Evolutionary conservation across 2,888 invertebrate species (phyloP), one percentile per base, ranked within the genome.

Genomic region (Calameuta pallipes): DNA sequence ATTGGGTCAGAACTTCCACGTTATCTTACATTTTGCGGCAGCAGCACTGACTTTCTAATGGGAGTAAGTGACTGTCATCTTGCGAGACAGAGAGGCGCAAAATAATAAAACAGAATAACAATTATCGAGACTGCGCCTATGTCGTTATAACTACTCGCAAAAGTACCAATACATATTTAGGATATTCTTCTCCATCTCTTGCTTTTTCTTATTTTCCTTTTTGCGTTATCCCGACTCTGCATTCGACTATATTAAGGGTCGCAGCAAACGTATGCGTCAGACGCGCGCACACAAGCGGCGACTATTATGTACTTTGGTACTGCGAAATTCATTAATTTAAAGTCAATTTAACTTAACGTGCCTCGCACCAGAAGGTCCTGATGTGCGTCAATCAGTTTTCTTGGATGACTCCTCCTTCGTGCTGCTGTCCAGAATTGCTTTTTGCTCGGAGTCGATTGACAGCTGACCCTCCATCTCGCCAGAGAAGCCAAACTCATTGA

Each of bases 401-500:
- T 71, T 71, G 15, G 71, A 71, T 12, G 35, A 73, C 36, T 68
- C 41, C 23, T 75, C 74, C 78, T 81, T 82, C 37, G 75, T 70
- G 15, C 81, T 70, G 34, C 76, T 74, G 34, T 76, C 78, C 6
- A 80, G 76, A 23, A 56, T 2, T 6, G 76, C 76, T 74, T 74
- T 76, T 73, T 79, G 73, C 12, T 77, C 79, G 11, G 30, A 68
- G 15, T 82, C 80, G 23, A 74, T 81, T 36, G 69, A 31, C 15
- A 23, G 31, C 82, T 94, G 93, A 74, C 94, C 93, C 83, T 96
- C 95, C 96, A 97, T 97, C 91, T 98, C 98, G 70, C 96, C 98
- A 71, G 97, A 97, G 91, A 97, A 98, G n/a, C 99, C 99, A 93
- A 98, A 99, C 92, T 99, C 99, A 92, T 99, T 99, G 77, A 98